Base-by-base conservation (phyloP, 2,888 invertebrate species). In the Drosophila putrida region DNA sequence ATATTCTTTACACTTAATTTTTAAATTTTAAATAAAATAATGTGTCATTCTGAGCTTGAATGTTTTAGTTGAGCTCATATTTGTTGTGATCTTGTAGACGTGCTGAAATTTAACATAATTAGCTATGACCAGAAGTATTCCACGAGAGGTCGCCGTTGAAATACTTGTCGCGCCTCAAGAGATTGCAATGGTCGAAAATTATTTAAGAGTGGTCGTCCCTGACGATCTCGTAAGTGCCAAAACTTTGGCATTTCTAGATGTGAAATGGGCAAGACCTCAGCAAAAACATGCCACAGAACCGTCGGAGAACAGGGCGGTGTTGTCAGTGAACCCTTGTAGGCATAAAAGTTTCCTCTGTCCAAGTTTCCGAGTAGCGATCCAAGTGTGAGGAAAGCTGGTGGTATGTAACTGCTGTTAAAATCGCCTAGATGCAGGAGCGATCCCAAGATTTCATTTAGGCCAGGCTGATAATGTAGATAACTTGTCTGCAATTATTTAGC, bases 281-380 rank as follows among this genome's bases (percentile, higher is more conserved):
- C 92, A 65, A 95, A 93, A 0, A 96, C 93, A 28, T 95, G 95
- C 96, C 96, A 96, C 6, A 94, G 93, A 39, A 96, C 95, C 0
- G 93, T 93, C 82, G 96, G 96, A 53, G 94, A 94, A 89, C 96
- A 96, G 0, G 89, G 93, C 0, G 96, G 96, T 0, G 96, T 96
- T 5, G 96, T 96, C 49, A 96, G 93, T 0, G 96, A 96, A 0
- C 96, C 96, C 36, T 74, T 75, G 55, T 91, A 91, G 8, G 90
- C 85, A 50, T 80, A 91, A 53, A 89, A 92, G 36, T 90, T 73
- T 0, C 81, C 88, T 6, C 86, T 80, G 44, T 90, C 75, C 39
- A 92, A 72, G 33, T 75, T 77, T 6, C 89, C 86, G 39, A 91
- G 65, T 15, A 91, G 69, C 0, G 91, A 88, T 3, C 81, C 89